Conservation (phyloP, 2,888 invertebrate genomes). For the Diplazon laetatorius region DNA sequence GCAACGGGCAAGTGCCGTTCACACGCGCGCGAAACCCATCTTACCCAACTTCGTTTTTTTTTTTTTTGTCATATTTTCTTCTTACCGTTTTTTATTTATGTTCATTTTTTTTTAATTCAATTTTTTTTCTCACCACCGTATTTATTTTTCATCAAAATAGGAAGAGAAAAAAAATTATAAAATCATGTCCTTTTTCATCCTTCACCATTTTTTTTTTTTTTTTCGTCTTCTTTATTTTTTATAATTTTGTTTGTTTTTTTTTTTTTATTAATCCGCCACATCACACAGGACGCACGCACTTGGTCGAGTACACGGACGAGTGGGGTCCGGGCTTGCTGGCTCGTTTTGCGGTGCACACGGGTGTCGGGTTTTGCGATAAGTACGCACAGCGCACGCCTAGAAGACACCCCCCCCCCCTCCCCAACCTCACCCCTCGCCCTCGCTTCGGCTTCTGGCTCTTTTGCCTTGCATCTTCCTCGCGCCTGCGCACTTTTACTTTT, state of each 20-base stretch:
- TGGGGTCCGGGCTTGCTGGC: constrained; percentile 18
- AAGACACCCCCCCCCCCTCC: too few species aligned
- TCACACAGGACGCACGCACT: constrained; percentile 36
- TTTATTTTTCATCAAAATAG: too few species aligned
- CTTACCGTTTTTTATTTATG: background rate
- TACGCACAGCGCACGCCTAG: constrained; percentile 41
- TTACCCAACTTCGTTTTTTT: background rate
- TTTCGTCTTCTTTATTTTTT: background rate
- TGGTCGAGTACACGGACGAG: background rate
- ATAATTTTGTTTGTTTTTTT: constrained; percentile 4
- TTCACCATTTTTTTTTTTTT: background rate
- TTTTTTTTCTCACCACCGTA: constrained; percentile 15
- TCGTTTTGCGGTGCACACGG: constrained; percentile 42
- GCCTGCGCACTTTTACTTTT: constrained; percentile 9
- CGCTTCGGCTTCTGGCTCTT: constrained; percentile 41
- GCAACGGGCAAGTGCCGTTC: constrained; percentile 66
- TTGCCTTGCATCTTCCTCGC: constrained; percentile 27
- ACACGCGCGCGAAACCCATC: constrained; percentile 54
- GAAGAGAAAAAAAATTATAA: too few species aligned
- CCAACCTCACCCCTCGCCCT: too few species aligned
- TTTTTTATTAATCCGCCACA: constrained; percentile 21
- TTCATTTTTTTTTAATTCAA: background rate
- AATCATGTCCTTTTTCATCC: too few species aligned
- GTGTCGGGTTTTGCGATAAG: constrained; percentile 62
- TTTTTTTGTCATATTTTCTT: background rate